Conservation (phyloP, 2,113 vertebrate genomes). For the Malurus cyaneus region DNA sequence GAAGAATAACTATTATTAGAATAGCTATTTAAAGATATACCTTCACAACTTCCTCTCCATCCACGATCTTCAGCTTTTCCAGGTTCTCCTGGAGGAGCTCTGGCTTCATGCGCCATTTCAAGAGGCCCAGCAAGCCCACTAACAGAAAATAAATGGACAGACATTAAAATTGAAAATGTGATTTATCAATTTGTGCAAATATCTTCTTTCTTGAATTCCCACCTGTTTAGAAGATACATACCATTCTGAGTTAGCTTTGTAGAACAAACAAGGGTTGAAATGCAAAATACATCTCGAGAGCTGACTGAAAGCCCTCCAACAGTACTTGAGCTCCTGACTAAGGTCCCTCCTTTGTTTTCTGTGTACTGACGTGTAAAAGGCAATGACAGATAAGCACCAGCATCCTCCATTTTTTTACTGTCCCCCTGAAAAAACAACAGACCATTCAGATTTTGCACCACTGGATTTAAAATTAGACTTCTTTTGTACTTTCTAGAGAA, state of each 20-base stretch:
- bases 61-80: conserved; percentile 93
- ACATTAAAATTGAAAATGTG: background rate
- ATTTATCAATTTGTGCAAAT: background rate
- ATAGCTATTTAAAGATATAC: conserved; percentile 53
- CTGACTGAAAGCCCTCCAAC: conserved; percentile 86
- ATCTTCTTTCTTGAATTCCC: background rate
- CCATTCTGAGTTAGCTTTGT: conserved; percentile 99
- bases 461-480: background rate
- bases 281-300: conserved; percentile 88
- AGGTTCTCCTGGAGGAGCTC: conserved; percentile 91
- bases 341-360: conserved; percentile 78
- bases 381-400: conserved; percentile 82
- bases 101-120: conserved; percentile 95
- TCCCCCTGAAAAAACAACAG: conserved; percentile 83
- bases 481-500: background rate
- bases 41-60: conserved; percentile 98
- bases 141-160: background rate
- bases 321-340: conserved; percentile 83
- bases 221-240: conserved; percentile 37
- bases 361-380: conserved; percentile 80
- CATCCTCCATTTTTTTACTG: conserved; percentile 97
- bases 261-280: conserved; percentile 95
- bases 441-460: background rate
- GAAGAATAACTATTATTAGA: background rate
- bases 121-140: conserved; percentile 92